Evolutionary conservation across 2,113 vertebrate species (phyloP).

Genomic region (Vulpes vulpes): DNA sequence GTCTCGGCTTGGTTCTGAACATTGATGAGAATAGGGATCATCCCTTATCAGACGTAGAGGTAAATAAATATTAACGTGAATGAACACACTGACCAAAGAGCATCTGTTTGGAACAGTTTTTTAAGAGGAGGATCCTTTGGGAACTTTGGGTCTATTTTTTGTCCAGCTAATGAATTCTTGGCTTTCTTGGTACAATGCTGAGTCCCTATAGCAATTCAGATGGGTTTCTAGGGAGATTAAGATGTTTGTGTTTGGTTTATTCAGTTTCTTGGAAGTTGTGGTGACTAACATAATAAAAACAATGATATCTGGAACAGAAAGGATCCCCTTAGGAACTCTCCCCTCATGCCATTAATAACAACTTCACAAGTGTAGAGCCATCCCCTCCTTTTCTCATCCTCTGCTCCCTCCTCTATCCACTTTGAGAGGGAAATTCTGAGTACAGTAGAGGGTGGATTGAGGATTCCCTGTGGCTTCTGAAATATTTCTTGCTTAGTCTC

Average conservation of each 20-base stretch:
- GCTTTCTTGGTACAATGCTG: neutral
- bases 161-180: neutral
- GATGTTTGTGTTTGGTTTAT: neutral
- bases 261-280: neutral
- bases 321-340: neutral
- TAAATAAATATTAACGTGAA: neutral
- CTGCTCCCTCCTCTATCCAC: neutral
- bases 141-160: neutral
- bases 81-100: neutral
- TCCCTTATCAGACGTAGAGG: neutral
- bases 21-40: neutral
- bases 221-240: neutral
- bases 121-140: neutral
- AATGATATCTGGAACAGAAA: neutral
- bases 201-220: neutral
- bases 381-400: neutral
- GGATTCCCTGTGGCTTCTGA: neutral
- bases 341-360: neutral
- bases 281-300: neutral
- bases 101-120: neutral
- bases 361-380: neutral
- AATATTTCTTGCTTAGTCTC: constrained; percentile 25
- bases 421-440: neutral
- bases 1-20: neutral
- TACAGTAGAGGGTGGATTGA: neutral